Evolutionary conservation across 2,888 invertebrate species (phyloP).

Genomic region (Parthenolecanium corni): DNA sequence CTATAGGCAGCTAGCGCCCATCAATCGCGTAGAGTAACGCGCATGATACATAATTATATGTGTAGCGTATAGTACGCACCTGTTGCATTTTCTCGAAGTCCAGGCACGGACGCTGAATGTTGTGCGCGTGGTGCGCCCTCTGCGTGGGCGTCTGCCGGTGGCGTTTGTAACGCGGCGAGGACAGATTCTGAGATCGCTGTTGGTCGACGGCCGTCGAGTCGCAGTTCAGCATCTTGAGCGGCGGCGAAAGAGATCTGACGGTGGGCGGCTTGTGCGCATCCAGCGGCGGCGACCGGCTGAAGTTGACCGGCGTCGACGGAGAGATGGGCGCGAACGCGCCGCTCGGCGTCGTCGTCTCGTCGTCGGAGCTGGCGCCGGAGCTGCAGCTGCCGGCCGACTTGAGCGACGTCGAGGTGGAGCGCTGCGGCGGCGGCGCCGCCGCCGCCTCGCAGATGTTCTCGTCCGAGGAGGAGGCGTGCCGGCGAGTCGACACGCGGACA

Average conservation of each 20-base stretch:
- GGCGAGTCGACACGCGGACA: slow-evolving; percentile 13
- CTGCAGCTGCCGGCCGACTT: slow-evolving; percentile 26
- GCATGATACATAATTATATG: too few relatives aligned
- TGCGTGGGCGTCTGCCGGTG: slow-evolving; percentile 43
- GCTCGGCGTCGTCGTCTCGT: slow-evolving; percentile 20
- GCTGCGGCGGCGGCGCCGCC: too few relatives aligned
- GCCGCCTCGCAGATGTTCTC: slow-evolving; percentile 14
- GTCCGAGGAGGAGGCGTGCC: slow-evolving; percentile 17
- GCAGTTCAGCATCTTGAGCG: slow-evolving; percentile 44
- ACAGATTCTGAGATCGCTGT: slow-evolving; percentile 17
- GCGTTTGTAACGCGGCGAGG: slow-evolving; percentile 39
- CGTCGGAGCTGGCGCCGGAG: slow-evolving; percentile 49
- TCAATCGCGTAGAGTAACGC: too few relatives aligned
- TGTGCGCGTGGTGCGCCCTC: slow-evolving; percentile 34
- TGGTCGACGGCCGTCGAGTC: slow-evolving; percentile 24
- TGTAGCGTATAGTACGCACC: slow-evolving; percentile 49
- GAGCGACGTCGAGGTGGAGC: slow-evolving; percentile 36
- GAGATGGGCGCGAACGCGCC: slow-evolving; percentile 22
- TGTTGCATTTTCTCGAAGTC: slow-evolving; percentile 97
- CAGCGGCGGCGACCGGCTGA: slow-evolving; percentile 78
- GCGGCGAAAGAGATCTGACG: slow-evolving; percentile 39
- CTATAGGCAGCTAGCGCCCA: too few relatives aligned
- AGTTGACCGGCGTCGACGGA: slow-evolving; percentile 55
- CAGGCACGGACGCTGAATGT: slow-evolving; percentile 70
- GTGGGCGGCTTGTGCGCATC: slow-evolving; percentile 46